phyloP scores from a whole-genome alignment of 2,797 vertebrate genomes.

The Gobionotothen gibberifrons region DNA sequence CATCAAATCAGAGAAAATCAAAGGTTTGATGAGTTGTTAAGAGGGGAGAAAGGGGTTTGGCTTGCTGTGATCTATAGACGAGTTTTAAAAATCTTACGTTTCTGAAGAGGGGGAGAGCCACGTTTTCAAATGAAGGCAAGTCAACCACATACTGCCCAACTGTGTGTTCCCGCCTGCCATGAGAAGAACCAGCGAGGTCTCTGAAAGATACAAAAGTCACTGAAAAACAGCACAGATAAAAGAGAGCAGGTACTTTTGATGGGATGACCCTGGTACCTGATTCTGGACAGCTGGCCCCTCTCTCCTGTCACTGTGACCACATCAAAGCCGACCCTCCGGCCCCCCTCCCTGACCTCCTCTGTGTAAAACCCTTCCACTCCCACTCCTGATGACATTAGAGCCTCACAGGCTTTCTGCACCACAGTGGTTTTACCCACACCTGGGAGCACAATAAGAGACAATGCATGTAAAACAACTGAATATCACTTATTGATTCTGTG shows the following conservation, averaged over 20 bases:
- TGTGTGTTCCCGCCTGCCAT: conserved; percentile 80
- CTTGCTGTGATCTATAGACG: conserved; percentile 63
- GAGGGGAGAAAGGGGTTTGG: conserved; percentile 31
- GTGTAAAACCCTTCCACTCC: conserved; percentile 93
- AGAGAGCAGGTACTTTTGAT: conserved; percentile 9
- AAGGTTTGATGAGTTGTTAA: conserved; percentile 66
- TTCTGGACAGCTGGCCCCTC: conserved; percentile 90
- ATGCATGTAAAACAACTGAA: background rate
- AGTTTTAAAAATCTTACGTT: conserved; percentile 82
- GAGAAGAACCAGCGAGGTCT: conserved; percentile 56
- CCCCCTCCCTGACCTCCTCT: conserved; percentile 91
- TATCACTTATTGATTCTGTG: background rate
- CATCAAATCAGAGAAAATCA: conserved; percentile 69
- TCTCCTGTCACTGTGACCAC: conserved; percentile 91
- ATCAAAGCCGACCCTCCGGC: conserved; percentile 94
- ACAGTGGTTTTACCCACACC: conserved; percentile 97
- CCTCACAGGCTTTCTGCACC: conserved; percentile 90
- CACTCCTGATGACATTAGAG: conserved; percentile 83
- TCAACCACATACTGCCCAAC: conserved; percentile 96
- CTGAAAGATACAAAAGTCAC: conserved; percentile 57
- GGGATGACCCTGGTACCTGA: conserved; percentile 83
- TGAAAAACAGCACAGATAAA: conserved; percentile 37
- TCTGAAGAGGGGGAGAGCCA: conserved; percentile 90
- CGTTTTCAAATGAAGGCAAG: conserved; percentile 90
- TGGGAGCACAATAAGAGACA: conserved; percentile 60